Evolutionary conservation across 2,113 vertebrate species (phyloP), one percentile per base, ranked within the genome.

Genomic region (Prietella phreatophila): DNA sequence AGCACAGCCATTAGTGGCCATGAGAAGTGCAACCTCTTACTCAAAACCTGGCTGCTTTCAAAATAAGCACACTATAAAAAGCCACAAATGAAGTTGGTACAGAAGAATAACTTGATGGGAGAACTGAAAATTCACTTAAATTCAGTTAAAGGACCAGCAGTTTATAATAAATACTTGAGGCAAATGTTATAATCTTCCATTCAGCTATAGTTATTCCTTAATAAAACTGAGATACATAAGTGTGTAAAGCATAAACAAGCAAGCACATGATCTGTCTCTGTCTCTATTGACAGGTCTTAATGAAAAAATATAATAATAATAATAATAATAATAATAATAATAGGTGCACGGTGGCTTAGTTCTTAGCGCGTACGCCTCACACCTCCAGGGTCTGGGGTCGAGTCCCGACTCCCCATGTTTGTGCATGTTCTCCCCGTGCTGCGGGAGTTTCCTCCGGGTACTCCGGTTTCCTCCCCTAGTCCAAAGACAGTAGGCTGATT

Each of bases 21-120:
- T 91, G 94, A 92, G 95, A 94, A 94, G 93, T 96, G 96, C 96
- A 97, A 94, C 93, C 94, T 93, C 96, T 95, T 95, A 93, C 95
- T 95, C 93, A 95, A 85, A 96, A 95, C 94, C 95, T 94, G 73
- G 11, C 50, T 39, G 65, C 19, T 39, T 86, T 83, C 3, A 63
- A 79, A 47, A 65, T 19, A 85, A 55, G 42, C 27, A 60, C 19
- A 47, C 39, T 39, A 82, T 6, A 39, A 60, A 80, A 82, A 56
- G 33, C 50, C 27, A 39, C 56, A 65, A 58, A 76, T 76, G 36
- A 30, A 85, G 22, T 5, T 58, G 19, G 33, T 53, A 11, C 10
- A n/a, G 27, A 56, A 65, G 30, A 53, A 79, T 7, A 67, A 47
- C 9, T 50, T 50, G 30, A 17, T 10, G 47, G 5, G 50, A 85